phyloP scores from a whole-genome alignment of 2,113 vertebrate species.

The Phylloscopus trochiloides region DNA sequence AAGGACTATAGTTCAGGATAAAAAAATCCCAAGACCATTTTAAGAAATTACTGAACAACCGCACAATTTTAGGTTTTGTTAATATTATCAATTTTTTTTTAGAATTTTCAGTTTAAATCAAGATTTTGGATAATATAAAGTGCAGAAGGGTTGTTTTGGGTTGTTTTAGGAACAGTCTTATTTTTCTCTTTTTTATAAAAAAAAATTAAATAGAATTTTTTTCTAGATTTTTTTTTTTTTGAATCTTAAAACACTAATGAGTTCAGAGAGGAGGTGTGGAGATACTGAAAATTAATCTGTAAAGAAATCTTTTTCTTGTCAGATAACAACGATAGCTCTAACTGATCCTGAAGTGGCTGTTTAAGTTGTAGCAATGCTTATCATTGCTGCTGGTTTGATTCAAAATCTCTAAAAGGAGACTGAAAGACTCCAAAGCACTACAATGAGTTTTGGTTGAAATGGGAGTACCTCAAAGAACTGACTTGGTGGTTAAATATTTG shows the following conservation, averaged over 20 bases:
- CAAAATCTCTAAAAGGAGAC: background rate
- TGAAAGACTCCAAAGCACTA: background rate
- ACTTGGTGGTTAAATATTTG: background rate
- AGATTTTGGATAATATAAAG: background rate
- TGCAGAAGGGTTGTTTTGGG: accelerated
- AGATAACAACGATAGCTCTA: background rate
- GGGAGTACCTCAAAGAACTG: background rate
- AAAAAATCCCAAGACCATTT: background rate
- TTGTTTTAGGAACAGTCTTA: background rate
- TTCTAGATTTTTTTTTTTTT: background rate
- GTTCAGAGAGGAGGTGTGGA: background rate
- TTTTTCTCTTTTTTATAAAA: background rate
- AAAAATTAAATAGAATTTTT: background rate
- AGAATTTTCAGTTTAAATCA: background rate
- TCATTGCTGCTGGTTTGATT: background rate
- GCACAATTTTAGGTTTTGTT: background rate
- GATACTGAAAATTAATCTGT: background rate
- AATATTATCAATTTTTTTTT: background rate
- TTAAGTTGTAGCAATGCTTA: background rate
- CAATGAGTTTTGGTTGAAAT: background rate
- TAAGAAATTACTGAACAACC: background rate
- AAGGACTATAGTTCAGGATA: background rate
- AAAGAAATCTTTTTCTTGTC: background rate
- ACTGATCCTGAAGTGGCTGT: background rate
- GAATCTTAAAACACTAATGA: background rate